phyloP scores from a whole-genome alignment of 2,797 vertebrate genomes.

The Anguilla megastoma region DNA sequence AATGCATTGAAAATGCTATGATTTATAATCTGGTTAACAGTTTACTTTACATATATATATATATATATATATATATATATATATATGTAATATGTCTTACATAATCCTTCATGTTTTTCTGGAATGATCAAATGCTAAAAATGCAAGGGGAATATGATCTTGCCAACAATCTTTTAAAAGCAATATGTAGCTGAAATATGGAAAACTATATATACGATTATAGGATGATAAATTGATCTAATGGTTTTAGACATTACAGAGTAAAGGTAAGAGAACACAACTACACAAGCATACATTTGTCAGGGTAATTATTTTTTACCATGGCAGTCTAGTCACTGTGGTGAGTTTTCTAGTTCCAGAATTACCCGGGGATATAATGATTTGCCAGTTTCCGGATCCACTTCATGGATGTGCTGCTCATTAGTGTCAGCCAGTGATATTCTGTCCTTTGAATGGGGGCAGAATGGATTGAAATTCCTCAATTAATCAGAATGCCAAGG shows the following conservation, averaged over 20 bases:
- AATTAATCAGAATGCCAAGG: constrained; percentile 18
- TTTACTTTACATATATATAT: neutral
- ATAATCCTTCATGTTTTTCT: neutral
- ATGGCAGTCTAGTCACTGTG: constrained; percentile 39
- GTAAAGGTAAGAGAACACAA: constrained; percentile 11
- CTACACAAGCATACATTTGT: constrained; percentile 34
- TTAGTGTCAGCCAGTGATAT: constrained; percentile 58
- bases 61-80: neutral
- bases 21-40: neutral
- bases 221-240: neutral
- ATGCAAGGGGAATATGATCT: neutral
- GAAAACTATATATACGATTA: neutral
- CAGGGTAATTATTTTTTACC: constrained; percentile 51
- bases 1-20: neutral
- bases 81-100: neutral
- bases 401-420: constrained; percentile 48
- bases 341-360: constrained; percentile 31
- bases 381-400: constrained; percentile 44
- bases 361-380: constrained; percentile 49
- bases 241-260: constrained; percentile 19
- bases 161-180: neutral
- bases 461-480: constrained; percentile 40
- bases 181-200: neutral
- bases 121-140: neutral
- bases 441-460: constrained; percentile 46